Evolutionary conservation across 2,888 invertebrate genomes (phyloP).

Genomic region (Cecidostiba fungosa): DNA sequence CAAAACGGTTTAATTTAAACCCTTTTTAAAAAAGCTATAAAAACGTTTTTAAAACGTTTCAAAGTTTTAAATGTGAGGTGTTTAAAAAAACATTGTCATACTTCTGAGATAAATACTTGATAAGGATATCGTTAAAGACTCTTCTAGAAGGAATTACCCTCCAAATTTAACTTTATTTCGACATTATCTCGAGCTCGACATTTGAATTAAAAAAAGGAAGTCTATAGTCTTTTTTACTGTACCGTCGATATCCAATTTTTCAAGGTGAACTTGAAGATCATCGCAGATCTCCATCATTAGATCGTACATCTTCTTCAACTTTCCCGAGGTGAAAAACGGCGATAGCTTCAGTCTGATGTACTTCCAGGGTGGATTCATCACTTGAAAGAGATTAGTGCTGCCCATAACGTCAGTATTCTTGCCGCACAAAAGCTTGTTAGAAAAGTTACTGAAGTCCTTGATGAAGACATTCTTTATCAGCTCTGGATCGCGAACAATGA

Average conservation of each 20-base stretch:
- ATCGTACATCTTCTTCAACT: constrained; percentile 61
- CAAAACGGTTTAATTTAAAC: no score
- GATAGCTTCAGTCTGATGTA: background rate
- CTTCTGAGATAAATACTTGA: no score
- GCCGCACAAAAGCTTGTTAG: background rate
- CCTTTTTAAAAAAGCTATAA: no score
- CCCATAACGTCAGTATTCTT: background rate
- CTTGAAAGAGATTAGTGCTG: background rate
- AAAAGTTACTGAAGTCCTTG: constrained; percentile 79
- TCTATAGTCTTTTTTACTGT: background rate
- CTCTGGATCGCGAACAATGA: constrained; percentile 80
- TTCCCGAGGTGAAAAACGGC: background rate
- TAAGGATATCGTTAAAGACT: no score
- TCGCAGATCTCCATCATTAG: constrained; percentile 60
- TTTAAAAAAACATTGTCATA: no score
- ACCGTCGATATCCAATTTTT: constrained; percentile 34
- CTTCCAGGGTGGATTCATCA: background rate
- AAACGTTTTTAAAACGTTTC: no score
- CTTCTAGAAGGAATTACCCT: no score
- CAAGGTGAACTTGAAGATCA: constrained; percentile 25
- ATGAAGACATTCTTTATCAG: constrained; percentile 80
- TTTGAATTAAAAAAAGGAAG: background rate
- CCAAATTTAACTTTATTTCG: no score
- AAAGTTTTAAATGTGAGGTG: no score
- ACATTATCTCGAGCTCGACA: background rate